Evolutionary conservation across 2,797 vertebrate genomes (phyloP), one percentile per base, ranked within the genome.

Genomic region (Antennarius maculatus): DNA sequence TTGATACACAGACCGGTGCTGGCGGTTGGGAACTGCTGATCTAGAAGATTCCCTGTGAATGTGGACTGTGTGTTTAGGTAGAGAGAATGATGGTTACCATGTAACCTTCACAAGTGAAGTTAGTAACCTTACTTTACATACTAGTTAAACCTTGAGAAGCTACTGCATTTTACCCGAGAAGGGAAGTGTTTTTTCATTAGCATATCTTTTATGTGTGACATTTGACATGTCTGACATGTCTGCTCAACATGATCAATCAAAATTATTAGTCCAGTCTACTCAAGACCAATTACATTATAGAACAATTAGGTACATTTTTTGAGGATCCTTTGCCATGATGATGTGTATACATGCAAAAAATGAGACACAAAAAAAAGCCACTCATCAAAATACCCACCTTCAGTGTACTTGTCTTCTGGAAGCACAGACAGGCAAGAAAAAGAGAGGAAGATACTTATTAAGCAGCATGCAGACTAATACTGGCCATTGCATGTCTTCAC

Each of bases 401-500:
- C 94, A 69, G 92, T 93, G 92, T 95, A 90, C 95, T 89, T 93
- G 95, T 98, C 97, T 96, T 98, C 97, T 98, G 97, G 94, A 95
- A 95, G 96, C 96, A 96, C 94, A 91, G 93, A 95, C 94, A 95
- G 93, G 95, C 94, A 96, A 96, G 95, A 97, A 94, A 99, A 93
- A 99, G 95, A 98, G 95, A 96, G 96, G 94, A 94, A 98, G 94
- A 98, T 95, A 98, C 96, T 97, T 93, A 96, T 97, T 98, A 97
- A 98, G 96, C 95, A 93, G 96, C 97, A 99, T 99, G 97, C 97
- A 98, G 94, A 96, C 95, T 94, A 89, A 92, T 94, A 95, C 94
- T 91, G 93, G 96, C 96, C 96, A 66, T 94, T 97, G 97, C 96
- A 98, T 98, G 97, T 95, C 82, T 92, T 93, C 81, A 88, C 92